phyloP scores from a whole-genome alignment of 2,113 vertebrate genomes.

The Leucopsar rothschildi region DNA sequence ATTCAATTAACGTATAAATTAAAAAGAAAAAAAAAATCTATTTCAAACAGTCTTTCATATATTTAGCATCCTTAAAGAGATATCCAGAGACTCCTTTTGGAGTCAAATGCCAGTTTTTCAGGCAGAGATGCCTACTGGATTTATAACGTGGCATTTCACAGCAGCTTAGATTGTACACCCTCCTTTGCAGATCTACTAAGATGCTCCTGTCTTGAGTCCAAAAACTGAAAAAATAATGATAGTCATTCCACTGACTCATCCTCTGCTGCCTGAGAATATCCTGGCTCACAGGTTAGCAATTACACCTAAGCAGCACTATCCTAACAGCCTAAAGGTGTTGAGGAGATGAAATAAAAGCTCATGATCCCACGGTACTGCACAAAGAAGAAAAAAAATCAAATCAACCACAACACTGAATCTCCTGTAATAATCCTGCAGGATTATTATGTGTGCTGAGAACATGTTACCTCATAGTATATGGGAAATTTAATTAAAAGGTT shows the following conservation, averaged over 20 bases:
- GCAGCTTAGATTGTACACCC: not conserved
- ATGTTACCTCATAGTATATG: not conserved
- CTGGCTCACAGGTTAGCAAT: not conserved
- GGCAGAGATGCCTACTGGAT: not conserved
- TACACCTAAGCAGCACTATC: not conserved
- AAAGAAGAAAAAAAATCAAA: not conserved
- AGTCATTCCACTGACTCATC: not conserved
- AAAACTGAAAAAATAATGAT: not conserved
- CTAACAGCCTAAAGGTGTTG: not conserved
- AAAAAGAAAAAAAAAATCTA: not conserved
- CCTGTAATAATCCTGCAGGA: not conserved
- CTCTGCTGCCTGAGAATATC: not conserved
- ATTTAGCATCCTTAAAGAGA: not conserved
- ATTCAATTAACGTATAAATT: not conserved
- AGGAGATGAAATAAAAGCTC: not conserved
- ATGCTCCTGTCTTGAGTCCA: not conserved
- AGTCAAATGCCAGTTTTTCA: not conserved
- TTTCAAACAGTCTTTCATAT: not conserved
- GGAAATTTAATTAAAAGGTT: conserved; percentile 19
- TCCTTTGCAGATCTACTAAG: not conserved
- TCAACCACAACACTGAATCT: not conserved
- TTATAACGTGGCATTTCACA: not conserved
- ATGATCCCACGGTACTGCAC: not conserved
- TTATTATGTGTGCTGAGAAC: not conserved
- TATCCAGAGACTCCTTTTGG: not conserved